These are phyloP conservation scores for Anolis sagrei DNA, from an alignment of 2,113 vertebrate species.

Conservation along the genomic window DNA sequence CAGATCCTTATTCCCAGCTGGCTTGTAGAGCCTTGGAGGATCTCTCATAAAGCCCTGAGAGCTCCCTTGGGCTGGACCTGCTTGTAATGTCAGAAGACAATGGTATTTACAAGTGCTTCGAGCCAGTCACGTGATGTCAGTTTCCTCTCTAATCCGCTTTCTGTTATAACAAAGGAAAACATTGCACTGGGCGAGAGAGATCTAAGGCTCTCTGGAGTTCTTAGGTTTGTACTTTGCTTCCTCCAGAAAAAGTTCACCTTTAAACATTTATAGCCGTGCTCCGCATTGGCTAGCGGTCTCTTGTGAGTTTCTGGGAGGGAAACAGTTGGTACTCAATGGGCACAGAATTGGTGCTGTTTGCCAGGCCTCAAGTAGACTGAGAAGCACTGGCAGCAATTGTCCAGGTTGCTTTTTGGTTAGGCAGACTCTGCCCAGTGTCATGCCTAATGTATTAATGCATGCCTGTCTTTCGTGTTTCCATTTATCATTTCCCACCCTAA, in stretches of 20 bases:
- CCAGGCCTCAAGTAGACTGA: no score
- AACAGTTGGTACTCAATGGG: no score
- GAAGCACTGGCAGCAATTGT: neutral
- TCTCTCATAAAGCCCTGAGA: neutral
- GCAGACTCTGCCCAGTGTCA: neutral
- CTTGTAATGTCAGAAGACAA: conserved; percentile 1
- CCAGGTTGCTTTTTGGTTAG: neutral
- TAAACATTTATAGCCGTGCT: neutral
- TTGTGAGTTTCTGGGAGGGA: no score
- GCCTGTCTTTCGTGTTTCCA: neutral
- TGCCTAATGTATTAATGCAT: neutral
- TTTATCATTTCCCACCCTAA: no score
- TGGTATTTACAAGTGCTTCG: neutral
- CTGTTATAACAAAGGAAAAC: neutral
- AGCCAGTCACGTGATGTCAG: neutral
- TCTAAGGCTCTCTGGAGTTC: neutral
- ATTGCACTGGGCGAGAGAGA: neutral
- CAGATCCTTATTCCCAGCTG: neutral
- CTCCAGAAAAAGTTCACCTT: neutral
- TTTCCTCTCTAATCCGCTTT: conserved; percentile 8
- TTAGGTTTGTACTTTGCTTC: neutral
- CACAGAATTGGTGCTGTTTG: no score
- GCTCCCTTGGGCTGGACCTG: neutral
- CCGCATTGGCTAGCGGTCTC: no score
- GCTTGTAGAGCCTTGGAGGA: neutral